Evolutionary conservation across 2,113 vertebrate genomes (phyloP).

Genomic region (Gadus macrocephalus): DNA sequence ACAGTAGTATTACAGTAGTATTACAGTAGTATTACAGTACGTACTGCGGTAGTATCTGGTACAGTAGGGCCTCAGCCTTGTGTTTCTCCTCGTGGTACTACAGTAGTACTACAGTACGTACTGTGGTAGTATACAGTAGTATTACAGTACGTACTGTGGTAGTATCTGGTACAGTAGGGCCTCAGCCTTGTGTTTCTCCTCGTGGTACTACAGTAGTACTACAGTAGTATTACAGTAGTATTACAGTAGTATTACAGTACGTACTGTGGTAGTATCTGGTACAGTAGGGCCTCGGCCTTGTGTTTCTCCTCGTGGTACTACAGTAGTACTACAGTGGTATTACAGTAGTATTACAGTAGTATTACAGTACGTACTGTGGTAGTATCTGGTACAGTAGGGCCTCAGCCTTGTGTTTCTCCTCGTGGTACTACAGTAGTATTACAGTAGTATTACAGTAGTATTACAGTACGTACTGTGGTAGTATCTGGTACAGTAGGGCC

Average conservation of each 20-base stretch:
- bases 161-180: slow-evolving; percentile 92
- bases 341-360: too few relatives aligned
- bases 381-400: slow-evolving; percentile 94
- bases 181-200: slow-evolving; percentile 92
- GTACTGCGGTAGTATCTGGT: slow-evolving; percentile 80
- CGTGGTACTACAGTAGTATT: slow-evolving; percentile 96
- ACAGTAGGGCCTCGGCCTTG: slow-evolving; percentile 88
- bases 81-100: slow-evolving; percentile 85
- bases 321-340: slow-evolving; percentile 19
- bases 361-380: slow-evolving; percentile 80
- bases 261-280: slow-evolving; percentile 80
- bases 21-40: slow-evolving; percentile 29
- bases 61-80: slow-evolving; percentile 88
- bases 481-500: too few relatives aligned
- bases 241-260: slow-evolving; percentile 29
- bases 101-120: too few relatives aligned
- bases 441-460: too few relatives aligned
- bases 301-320: slow-evolving; percentile 85
- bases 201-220: slow-evolving; percentile 32
- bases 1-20: too few relatives aligned
- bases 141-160: slow-evolving; percentile 79
- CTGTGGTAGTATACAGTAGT: too few relatives aligned
- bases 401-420: slow-evolving; percentile 92
- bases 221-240: too few relatives aligned
- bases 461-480: too few relatives aligned